Percentiles rank a stretch among this genome's conserved stretches.
phyloP scores from a whole-genome alignment of 2,797 vertebrate genomes.

The Cossypha polioptera region DNA sequence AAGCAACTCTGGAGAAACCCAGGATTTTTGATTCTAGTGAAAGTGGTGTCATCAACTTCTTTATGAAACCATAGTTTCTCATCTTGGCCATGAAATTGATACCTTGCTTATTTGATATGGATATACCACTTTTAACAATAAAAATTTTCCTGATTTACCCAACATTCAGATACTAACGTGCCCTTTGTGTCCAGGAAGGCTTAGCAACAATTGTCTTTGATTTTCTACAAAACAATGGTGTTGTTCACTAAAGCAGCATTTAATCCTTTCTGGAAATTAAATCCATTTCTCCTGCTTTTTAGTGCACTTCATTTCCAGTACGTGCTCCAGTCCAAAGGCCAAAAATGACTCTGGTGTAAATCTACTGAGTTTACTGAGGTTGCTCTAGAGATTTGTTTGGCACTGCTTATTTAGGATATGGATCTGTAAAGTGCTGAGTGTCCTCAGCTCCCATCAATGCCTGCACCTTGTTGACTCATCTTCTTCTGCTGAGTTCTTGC shows the following conservation, averaged over 20 bases:
- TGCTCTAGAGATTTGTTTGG: neutral
- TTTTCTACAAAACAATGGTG: neutral
- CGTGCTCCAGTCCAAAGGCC: neutral
- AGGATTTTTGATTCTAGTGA: neutral
- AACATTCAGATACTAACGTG: neutral
- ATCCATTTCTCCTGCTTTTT: neutral
- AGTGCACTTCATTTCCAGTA: neutral
- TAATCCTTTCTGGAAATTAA: neutral
- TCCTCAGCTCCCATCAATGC: neutral
- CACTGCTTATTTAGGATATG: neutral
- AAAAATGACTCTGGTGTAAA: neutral
- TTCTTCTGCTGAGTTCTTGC: neutral
- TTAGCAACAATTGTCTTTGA: neutral
- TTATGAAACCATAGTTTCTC: neutral
- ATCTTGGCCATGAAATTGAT: neutral
- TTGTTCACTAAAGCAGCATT: neutral
- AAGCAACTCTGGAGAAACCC: neutral
- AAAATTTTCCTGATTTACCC: neutral
- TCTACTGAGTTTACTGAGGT: neutral
- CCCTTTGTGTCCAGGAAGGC: neutral
- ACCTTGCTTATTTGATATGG: neutral
- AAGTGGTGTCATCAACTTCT: neutral
- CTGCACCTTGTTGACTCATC: neutral
- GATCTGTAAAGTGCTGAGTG: neutral
- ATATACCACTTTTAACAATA: neutral